These are phyloP conservation scores for Pachydiplax longipennis DNA, from an alignment of 2,888 invertebrate species.

Conservation along the genomic window DNA sequence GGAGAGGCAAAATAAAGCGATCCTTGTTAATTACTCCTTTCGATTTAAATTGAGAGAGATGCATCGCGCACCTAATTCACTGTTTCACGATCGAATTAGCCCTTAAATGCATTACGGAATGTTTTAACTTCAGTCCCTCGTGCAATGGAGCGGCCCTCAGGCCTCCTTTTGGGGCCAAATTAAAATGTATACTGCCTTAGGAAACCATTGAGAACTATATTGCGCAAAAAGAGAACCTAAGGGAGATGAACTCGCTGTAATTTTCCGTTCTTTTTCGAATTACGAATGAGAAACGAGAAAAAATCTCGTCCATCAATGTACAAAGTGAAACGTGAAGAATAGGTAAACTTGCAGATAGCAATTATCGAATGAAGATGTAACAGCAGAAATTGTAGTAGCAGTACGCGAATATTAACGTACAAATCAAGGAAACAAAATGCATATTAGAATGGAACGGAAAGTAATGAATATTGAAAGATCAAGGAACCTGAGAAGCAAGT, in stretches of 20 bases:
- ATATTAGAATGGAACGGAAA: too few relatives aligned
- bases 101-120: background rate
- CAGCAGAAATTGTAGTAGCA: too few relatives aligned
- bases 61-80: background rate
- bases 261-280: background rate
- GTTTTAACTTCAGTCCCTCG: background rate
- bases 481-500: too few relatives aligned
- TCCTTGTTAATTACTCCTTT: background rate
- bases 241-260: background rate
- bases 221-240: background rate
- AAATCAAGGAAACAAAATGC: too few relatives aligned
- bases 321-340: background rate
- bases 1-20: background rate
- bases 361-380: too few relatives aligned
- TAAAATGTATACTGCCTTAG: background rate
- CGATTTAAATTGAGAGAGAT: background rate
- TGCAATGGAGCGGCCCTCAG: background rate
- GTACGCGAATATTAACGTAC: too few relatives aligned
- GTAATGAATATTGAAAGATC: too few relatives aligned
- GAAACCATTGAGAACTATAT: background rate
- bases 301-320: background rate
- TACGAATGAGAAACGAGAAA: background rate
- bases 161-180: background rate
- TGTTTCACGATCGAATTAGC: background rate
- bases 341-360: too few relatives aligned